These are phyloP conservation scores for Acanthacorydalis orientalis DNA, from an alignment of 2,888 invertebrate species.

Conservation along the genomic window DNA sequence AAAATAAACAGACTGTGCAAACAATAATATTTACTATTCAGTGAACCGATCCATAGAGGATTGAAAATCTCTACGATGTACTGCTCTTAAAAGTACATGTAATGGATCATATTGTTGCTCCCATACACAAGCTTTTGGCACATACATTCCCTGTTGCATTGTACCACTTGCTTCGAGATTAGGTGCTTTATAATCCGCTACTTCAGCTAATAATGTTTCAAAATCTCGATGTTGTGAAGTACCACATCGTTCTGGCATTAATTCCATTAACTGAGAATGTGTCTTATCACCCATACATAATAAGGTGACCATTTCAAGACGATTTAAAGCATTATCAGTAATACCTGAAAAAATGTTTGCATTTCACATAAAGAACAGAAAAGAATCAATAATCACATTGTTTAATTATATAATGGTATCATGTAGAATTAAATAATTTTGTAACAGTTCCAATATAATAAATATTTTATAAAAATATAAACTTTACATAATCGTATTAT, in stretches of 20 bases:
- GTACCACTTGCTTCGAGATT: slow-evolving; percentile 65
- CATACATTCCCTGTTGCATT: slow-evolving; percentile 71
- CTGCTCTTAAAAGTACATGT: slow-evolving; percentile 77
- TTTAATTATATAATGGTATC: background rate
- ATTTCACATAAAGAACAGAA: background rate
- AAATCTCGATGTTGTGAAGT: slow-evolving; percentile 79
- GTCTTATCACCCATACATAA: slow-evolving; percentile 90
- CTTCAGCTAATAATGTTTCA: slow-evolving; percentile 65
- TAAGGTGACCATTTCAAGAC: slow-evolving; percentile 83
- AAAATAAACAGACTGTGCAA: background rate
- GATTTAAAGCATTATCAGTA: slow-evolving; percentile 40
- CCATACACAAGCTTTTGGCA: slow-evolving; percentile 78
- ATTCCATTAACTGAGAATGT: slow-evolving; percentile 85
- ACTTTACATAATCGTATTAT: no score
- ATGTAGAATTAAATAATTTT: background rate
- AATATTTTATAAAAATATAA: no score
- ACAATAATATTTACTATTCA: slow-evolving; percentile 48
- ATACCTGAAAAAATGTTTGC: slow-evolving; percentile 27
- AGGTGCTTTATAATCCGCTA: slow-evolving; percentile 49
- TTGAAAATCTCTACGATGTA: slow-evolving; percentile 86
- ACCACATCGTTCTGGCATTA: slow-evolving; percentile 93
- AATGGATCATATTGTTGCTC: slow-evolving; percentile 85
- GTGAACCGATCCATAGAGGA: slow-evolving; percentile 86
- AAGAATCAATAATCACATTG: background rate
- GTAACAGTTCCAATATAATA: no score